Evolutionary conservation across 2,888 invertebrate genomes (phyloP).

Genomic region (Corbicula japonica): DNA sequence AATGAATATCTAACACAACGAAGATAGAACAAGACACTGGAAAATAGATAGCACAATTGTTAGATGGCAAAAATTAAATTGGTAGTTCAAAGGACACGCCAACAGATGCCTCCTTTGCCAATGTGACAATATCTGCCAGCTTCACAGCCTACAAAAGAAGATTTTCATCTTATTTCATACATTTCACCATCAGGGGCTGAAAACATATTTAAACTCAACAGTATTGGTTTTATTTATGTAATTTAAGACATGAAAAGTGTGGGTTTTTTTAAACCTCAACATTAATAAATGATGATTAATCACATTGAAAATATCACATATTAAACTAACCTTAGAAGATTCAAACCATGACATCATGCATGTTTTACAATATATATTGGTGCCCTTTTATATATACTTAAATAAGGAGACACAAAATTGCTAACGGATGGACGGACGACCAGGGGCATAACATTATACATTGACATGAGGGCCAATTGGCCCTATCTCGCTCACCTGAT

Average conservation of each 20-base stretch:
- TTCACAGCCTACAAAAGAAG: slow-evolving; percentile 88
- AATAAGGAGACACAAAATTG: too few species aligned
- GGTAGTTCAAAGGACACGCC: slow-evolving; percentile 95
- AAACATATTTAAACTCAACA: not conserved
- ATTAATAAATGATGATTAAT: not conserved
- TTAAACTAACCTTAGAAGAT: not conserved
- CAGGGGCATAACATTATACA: too few species aligned
- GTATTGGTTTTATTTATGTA: not conserved
- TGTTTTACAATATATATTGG: too few species aligned
- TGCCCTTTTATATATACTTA: too few species aligned
- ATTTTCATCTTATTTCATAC: not conserved
- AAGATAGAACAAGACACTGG: too few species aligned
- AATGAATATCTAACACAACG: too few species aligned
- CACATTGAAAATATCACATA: not conserved
- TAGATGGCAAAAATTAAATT: too few species aligned
- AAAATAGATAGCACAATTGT: too few species aligned
- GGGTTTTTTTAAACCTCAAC: not conserved
- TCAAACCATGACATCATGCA: too few species aligned
- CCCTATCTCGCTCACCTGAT: too few species aligned
- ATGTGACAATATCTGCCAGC: slow-evolving; percentile 91
- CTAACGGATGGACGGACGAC: too few species aligned
- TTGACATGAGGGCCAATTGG: too few species aligned
- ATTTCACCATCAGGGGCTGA: not conserved
- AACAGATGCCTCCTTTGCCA: slow-evolving; percentile 92
- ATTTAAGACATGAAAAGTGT: not conserved